These are phyloP conservation scores for Sorex araneus DNA, from an alignment of 2,113 vertebrate genomes.

Conservation along the genomic window DNA sequence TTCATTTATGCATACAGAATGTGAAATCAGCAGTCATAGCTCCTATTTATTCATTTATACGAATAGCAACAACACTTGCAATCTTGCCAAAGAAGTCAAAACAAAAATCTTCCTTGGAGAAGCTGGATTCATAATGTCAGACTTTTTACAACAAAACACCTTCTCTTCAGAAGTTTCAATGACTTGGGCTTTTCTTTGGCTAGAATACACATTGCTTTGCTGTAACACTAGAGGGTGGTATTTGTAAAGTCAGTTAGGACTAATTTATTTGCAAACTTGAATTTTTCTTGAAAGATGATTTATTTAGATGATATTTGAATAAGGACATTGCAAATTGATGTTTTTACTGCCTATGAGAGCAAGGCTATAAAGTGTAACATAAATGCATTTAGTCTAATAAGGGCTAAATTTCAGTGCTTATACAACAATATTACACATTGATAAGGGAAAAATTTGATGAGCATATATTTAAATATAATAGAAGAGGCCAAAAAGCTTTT, in stretches of 20 bases:
- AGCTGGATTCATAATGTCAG: not conserved
- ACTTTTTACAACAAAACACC: not conserved
- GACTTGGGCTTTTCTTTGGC: constrained; percentile 26
- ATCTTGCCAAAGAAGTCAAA: constrained; percentile 53
- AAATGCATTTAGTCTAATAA: not conserved
- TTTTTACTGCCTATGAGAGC: not conserved
- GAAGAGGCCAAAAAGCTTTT: not conserved
- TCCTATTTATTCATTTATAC: constrained; percentile 61
- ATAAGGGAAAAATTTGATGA: not conserved
- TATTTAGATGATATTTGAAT: constrained; percentile 33
- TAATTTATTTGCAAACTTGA: not conserved
- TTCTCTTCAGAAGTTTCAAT: not conserved
- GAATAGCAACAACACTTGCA: not conserved
- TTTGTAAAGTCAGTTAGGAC: constrained; percentile 78
- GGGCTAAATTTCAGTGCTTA: not conserved
- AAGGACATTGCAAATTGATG: not conserved
- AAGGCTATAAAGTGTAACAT: not conserved
- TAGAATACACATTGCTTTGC: constrained; percentile 70
- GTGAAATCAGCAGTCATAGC: not conserved
- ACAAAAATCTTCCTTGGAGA: constrained; percentile 14
- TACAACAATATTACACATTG: not conserved
- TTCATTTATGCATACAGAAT: constrained; percentile 42
- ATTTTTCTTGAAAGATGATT: constrained; percentile 58
- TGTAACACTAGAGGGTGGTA: constrained; percentile 85
- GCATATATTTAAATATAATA: not conserved